Evolutionary conservation across 1,140 invertebrate species (phyloP).

Genomic region (Danaus melanippus): DNA sequence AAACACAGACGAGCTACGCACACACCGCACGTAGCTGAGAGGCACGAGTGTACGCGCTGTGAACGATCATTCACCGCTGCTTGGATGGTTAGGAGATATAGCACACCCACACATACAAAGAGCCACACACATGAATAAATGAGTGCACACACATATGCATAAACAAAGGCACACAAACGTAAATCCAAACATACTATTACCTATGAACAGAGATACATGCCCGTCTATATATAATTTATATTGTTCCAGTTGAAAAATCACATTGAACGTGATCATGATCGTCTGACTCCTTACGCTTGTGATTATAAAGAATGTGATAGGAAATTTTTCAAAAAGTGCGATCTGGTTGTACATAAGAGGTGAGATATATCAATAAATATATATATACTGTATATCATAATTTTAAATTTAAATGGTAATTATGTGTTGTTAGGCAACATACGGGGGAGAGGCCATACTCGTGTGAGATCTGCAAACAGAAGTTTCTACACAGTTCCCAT

Average conservation of each 20-base stretch:
- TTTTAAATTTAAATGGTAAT: background rate
- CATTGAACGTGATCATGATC: slow-evolving; percentile 44
- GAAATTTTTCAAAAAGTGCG: slow-evolving; percentile 49
- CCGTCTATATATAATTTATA: background rate
- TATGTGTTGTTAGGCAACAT: slow-evolving; percentile 50
- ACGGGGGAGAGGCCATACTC: slow-evolving; percentile 75
- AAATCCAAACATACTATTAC: slow-evolving; percentile 1
- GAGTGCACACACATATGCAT: no score
- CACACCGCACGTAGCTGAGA: slow-evolving; percentile 19
- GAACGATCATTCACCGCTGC: slow-evolving; percentile 25
- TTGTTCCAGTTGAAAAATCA: slow-evolving; percentile 44
- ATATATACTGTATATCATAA: background rate
- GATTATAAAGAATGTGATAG: slow-evolving; percentile 31
- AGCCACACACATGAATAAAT: background rate
- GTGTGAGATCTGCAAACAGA: slow-evolving; percentile 74
- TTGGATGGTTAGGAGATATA: slow-evolving; percentile 35
- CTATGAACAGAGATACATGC: background rate
- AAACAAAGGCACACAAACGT: no score
- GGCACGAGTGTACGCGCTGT: slow-evolving; percentile 31
- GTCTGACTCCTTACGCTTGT: slow-evolving; percentile 32
- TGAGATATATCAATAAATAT: slow-evolving; percentile 11
- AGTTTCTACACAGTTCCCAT: slow-evolving; percentile 69
- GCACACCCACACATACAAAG: background rate
- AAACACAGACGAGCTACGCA: slow-evolving; percentile 39
- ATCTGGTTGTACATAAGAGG: slow-evolving; percentile 46